Evolutionary conservation across 2,888 invertebrate species (phyloP), one percentile per base, ranked within the genome.

Genomic region (Parnassius apollo): DNA sequence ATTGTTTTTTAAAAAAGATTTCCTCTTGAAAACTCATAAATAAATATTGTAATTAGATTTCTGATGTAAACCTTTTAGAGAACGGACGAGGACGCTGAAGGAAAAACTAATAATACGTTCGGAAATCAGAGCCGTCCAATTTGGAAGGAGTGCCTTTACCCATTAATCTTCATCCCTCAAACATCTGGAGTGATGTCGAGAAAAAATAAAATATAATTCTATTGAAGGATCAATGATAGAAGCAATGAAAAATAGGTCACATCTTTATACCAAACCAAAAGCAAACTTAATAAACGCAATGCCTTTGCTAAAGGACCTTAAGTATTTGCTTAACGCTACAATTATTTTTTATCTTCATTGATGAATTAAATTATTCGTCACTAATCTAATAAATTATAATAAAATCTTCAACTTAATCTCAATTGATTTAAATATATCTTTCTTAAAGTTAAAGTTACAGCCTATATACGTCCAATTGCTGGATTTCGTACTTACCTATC

Each of bases 131-230:
- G 67, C 58, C 68, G 65, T 73, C 82, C 85, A 86, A 88, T 88
- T 85, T 80, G 71, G 79, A 73, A 77, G 70, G 74, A 85, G 84
- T 85, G 82, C 73, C 75, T 64, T 65, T 65, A 64, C 54, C 75
- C 82, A 88, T 89, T 85, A 83, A 85, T 89, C 88, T 85, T 79
- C 75, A 70, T 77, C 76, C 78, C 72, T 73, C 80, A 75, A 80
- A 83, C 54, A 57, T 44, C 54, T 54, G 2, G 49, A 49, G 49
- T 13, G 54, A 62, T 62, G 54, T 50, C 2, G 44, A 45, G 42
- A 35, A 59, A 50, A 62, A 53, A 59, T 56, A 59, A 12, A 55
- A 45, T n/a, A 54, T 50, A 56, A 50, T 55, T 51, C 35, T 10
- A 42, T 22, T 46, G 44, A 44, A 25, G 42, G 35, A 42, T 7